Percentiles rank a stretch among this genome's conserved stretches.
phyloP scores from a whole-genome alignment of 1,140 invertebrate genomes.

The Conus ventricosus region DNA sequence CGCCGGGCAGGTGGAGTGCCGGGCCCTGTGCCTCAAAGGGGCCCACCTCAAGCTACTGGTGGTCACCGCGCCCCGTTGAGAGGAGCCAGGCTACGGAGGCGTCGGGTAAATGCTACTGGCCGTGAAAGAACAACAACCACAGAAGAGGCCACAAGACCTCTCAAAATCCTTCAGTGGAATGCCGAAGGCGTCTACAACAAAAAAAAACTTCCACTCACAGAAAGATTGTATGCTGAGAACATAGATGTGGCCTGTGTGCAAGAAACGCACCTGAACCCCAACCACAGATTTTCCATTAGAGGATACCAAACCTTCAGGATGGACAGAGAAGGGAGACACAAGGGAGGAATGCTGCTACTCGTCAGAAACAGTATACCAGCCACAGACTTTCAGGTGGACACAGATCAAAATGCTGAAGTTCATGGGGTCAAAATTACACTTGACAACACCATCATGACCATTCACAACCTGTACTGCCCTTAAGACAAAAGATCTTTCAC shows the following conservation, averaged over 20 bases:
- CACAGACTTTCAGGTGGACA: not conserved
- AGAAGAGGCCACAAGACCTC: too few species aligned
- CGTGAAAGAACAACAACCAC: conserved; percentile 1
- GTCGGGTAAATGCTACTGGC: too few species aligned
- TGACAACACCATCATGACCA: not conserved
- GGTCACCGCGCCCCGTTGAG: too few species aligned
- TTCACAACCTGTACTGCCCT: conserved; percentile 5
- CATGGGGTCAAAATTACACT: not conserved
- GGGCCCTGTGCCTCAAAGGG: too few species aligned
- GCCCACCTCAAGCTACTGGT: too few species aligned
- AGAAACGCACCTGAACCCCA: conserved; percentile 20
- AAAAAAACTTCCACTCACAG: not conserved
- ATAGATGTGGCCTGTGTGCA: conserved; percentile 29
- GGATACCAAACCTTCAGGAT: conserved; percentile 18
- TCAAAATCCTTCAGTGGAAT: too few species aligned
- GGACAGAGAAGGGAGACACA: conserved; percentile 28
- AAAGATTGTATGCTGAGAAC: not conserved
- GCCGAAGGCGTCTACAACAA: not conserved
- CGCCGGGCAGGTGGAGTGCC: too few species aligned
- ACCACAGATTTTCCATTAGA: not conserved
- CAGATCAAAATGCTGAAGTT: not conserved
- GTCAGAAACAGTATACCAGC: not conserved
- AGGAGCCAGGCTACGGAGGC: too few species aligned
- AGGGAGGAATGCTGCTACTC: conserved; percentile 21
- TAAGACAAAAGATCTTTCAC: not conserved